Evolutionary conservation across 1,140 invertebrate species (phyloP), one percentile per base, ranked within the genome.

Genomic region (Anadara kagoshimensis): DNA sequence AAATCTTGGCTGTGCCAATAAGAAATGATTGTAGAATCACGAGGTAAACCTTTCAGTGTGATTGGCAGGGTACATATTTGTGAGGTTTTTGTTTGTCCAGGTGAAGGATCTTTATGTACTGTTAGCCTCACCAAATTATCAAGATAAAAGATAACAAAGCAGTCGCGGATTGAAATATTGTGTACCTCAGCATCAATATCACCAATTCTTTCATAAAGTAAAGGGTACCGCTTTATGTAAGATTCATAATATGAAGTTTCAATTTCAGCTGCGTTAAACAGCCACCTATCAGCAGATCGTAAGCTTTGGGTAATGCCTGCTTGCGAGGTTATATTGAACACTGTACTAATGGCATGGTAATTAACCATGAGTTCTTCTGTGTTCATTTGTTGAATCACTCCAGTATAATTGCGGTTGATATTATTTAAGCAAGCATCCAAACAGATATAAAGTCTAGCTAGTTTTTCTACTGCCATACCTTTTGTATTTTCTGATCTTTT

Each of bases 351-450:
- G n/a, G 3, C 26, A 26, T 56, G 54, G 14, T 56, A 56, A 56
- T 56, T 56, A 12, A 56, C 54, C 54, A 56, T 24, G 26, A 56
- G 53, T 56, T 56, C 53, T 11, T 56, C 53, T 14, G 20, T 56
- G 54, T 56, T 56, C 54, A 56, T 56, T 2, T 56, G 20, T 14
- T 56, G 54, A 56, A 24, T n/a, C 14, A 56, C 26, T 24, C 54
- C 54, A 10, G 12, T 56, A 24, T 56, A 56, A 56, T 56, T 29
- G 22, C 26, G 22, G 54, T 56, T 56, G 10, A 56, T 56, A 12
- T 56, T 56, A 51, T 56, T 7, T 36, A 36, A 36, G 29, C 29
- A 3, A 3, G 29, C 2, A 36, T 36, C 2, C 7, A 36, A 36
- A 36, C 29, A 36, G 29, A 36, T 36, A 36, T 36, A n/a, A n/a